These are phyloP conservation scores for Mustela erminea DNA, from an alignment of 2,797 vertebrate species.

Conservation along the genomic window DNA sequence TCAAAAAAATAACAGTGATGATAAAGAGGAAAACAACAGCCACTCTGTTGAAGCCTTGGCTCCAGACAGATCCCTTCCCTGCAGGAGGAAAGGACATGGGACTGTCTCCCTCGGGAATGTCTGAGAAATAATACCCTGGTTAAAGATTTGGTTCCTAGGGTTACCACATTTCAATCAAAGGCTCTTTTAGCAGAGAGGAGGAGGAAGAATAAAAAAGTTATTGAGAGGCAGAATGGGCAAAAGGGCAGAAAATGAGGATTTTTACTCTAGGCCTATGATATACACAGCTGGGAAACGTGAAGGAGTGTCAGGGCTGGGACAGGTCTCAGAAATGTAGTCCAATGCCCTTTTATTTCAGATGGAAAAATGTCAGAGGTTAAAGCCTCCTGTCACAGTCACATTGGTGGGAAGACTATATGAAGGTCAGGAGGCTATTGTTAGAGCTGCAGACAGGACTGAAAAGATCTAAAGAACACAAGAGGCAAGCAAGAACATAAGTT, in stretches of 20 bases:
- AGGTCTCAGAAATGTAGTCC: neutral
- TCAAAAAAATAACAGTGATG: slow-evolving; percentile 60
- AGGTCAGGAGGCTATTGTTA: neutral
- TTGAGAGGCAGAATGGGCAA: slow-evolving; percentile 69
- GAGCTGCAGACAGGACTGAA: neutral
- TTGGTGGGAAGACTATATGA: neutral
- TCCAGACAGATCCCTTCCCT: slow-evolving; percentile 53
- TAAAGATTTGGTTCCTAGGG: slow-evolving; percentile 71
- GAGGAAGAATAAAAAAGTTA: slow-evolving; percentile 66
- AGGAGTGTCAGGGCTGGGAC: neutral
- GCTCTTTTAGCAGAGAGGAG: slow-evolving; percentile 69
- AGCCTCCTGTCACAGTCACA: accelerated
- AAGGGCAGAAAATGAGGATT: neutral
- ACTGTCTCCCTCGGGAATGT: slow-evolving; percentile 43
- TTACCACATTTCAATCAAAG: slow-evolving; percentile 74
- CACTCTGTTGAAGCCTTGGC: slow-evolving; percentile 59
- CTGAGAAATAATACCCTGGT: slow-evolving; percentile 71
- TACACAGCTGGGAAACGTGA: neutral
- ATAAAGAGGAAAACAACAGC: slow-evolving; percentile 69
- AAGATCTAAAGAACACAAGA: neutral
- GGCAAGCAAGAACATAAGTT: neutral
- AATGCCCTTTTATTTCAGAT: neutral
- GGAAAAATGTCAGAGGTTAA: neutral
- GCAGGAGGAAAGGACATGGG: neutral
- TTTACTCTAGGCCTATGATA: neutral